These are phyloP conservation scores for Drosophila differens DNA, from an alignment of 2,888 invertebrate species.

Conservation along the genomic window DNA sequence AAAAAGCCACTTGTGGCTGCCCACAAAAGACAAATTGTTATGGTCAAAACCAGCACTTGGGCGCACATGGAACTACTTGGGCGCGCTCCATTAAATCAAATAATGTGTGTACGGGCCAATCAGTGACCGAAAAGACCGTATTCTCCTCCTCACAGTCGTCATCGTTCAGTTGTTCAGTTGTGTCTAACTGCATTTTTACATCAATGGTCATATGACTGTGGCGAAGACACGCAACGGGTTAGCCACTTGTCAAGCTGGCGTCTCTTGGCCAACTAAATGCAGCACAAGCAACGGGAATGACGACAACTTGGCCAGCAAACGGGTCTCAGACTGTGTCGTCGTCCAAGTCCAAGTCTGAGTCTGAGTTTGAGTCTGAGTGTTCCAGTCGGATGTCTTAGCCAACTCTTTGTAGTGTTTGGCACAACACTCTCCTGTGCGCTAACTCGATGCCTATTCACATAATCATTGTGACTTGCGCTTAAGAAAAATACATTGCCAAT, in stretches of 20 bases:
- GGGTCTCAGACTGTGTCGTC: conserved; percentile 45
- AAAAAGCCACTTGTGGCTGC: conserved; percentile 37
- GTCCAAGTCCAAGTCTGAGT: neutral
- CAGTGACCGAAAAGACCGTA: conserved; percentile 51
- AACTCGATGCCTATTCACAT: conserved; percentile 60
- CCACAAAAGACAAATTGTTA: conserved; percentile 52
- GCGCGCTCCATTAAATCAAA: conserved; percentile 74
- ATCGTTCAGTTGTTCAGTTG: conserved; percentile 43
- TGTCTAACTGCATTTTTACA: conserved; percentile 77
- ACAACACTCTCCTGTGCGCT: conserved; percentile 34
- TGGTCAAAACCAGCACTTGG: conserved; percentile 59
- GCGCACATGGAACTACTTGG: conserved; percentile 57
- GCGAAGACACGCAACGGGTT: conserved; percentile 57
- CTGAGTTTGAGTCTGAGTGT: neutral
- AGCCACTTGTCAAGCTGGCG: conserved; percentile 62
- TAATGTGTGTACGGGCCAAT: conserved; percentile 45
- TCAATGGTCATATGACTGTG: conserved; percentile 67
- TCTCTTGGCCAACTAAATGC: conserved; percentile 45
- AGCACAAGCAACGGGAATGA: conserved; percentile 70
- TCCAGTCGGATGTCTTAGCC: neutral
- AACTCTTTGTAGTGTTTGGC: neutral
- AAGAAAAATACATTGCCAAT: conserved; percentile 59
- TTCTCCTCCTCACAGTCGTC: conserved; percentile 11
- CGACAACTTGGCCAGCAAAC: conserved; percentile 52
- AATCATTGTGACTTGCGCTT: conserved; percentile 46